Percentiles rank a stretch among this genome's conserved stretches.
Evolutionary conservation across 2,797 vertebrate genomes (phyloP).

Genomic region (Zalophus californianus): DNA sequence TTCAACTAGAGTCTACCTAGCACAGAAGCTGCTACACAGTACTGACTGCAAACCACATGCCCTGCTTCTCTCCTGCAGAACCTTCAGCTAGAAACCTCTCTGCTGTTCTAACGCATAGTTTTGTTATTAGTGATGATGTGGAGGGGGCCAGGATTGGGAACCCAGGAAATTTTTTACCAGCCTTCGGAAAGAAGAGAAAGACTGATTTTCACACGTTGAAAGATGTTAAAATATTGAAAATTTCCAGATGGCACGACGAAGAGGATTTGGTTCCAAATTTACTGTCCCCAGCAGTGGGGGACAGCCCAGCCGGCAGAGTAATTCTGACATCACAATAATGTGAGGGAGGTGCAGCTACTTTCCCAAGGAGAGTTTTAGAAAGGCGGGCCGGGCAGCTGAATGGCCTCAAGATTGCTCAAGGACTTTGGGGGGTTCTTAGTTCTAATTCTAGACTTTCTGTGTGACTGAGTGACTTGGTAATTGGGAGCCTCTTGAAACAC

Average conservation of each 20-base stretch:
- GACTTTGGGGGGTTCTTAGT: not conserved
- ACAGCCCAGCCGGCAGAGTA: not conserved
- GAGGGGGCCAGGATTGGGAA: constrained; percentile 51
- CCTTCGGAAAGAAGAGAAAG: constrained; percentile 44
- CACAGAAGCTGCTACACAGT: not conserved
- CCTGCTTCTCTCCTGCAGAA: not conserved
- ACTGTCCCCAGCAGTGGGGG: not conserved
- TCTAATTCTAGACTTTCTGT: not conserved
- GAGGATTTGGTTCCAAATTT: constrained; percentile 57
- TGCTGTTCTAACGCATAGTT: not conserved
- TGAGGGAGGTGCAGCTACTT: not conserved
- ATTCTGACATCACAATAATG: not conserved
- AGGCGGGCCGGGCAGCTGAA: not conserved
- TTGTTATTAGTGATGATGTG: constrained; percentile 53
- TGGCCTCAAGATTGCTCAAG: not conserved
- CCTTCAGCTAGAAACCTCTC: not conserved
- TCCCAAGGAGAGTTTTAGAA: not conserved
- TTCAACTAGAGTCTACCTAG: constrained; percentile 43
- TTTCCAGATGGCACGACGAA: constrained; percentile 49
- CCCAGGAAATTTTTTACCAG: constrained; percentile 70
- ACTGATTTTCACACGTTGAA: constrained; percentile 54
- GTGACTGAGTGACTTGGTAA: not conserved
- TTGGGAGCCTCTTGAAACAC: not conserved
- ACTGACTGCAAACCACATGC: not conserved
- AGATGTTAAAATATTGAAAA: constrained; percentile 62